Percentiles rank a stretch among this genome's conserved stretches.
Evolutionary conservation across 35 echinoderm and acorn worm genomes (phyloP).

Genomic region (Diadema setosum): DNA sequence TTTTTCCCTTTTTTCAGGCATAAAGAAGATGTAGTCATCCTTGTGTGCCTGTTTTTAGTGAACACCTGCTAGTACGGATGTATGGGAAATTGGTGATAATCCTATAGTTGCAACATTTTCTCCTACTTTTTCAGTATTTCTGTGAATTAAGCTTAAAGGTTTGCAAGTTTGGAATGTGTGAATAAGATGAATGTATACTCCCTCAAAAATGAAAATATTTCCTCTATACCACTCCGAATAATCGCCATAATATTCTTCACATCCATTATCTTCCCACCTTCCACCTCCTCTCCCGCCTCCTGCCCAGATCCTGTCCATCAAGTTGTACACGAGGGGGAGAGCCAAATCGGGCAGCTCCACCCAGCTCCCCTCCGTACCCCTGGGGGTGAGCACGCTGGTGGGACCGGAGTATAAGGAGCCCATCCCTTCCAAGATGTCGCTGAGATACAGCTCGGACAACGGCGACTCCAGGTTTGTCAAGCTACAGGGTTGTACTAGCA

Average conservation of each 20-base stretch:
- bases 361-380: neutral
- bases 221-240: too few species aligned
- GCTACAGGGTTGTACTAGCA: too few species aligned
- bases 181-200: too few species aligned
- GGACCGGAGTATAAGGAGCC: neutral
- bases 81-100: too few species aligned
- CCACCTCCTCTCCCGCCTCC: neutral
- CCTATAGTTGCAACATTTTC: too few species aligned
- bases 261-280: too few species aligned
- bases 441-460: neutral
- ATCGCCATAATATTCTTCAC: too few species aligned
- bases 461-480: neutral
- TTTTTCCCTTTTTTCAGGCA: neutral
- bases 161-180: too few species aligned
- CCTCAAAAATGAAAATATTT: too few species aligned
- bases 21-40: neutral
- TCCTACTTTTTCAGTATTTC: too few species aligned
- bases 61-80: too few species aligned
- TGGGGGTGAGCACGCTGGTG: neutral
- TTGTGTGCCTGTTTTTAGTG: neutral
- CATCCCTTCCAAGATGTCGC: neutral
- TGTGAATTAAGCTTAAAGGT: too few species aligned
- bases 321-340: conserved; percentile 81
- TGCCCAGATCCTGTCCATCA: conserved; percentile 82
- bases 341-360: conserved; percentile 32